Conservation (phyloP, 2,113 vertebrate genomes). For the Pycnonotus jocosus region DNA sequence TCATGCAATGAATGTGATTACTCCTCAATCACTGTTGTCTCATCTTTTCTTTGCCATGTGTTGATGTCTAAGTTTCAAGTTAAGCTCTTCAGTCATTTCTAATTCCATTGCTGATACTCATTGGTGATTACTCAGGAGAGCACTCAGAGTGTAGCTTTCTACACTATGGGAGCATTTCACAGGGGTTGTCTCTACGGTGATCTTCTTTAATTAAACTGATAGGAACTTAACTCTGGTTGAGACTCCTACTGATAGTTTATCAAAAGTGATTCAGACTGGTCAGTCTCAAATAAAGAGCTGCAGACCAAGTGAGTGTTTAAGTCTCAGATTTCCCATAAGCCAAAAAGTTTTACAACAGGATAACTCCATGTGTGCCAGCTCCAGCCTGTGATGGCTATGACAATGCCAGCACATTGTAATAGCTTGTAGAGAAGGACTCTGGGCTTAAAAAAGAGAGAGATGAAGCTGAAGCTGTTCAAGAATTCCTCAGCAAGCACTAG, state of each 20-base stretch:
- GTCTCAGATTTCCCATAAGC: neutral
- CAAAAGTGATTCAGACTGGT: neutral
- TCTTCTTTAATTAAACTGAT: slow-evolving; percentile 37
- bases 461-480: neutral
- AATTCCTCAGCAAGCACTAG: neutral
- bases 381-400: neutral
- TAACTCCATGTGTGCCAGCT: neutral
- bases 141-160: neutral
- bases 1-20: accelerated
- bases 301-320: neutral
- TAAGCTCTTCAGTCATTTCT: neutral
- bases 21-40: neutral
- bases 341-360: neutral
- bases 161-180: neutral
- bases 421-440: neutral
- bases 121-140: neutral
- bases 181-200: neutral
- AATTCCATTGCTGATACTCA: neutral
- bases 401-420: neutral
- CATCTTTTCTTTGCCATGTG: neutral
- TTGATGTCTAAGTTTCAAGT: neutral
- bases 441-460: neutral
- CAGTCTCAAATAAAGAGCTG: neutral
- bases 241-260: neutral
- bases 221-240: neutral